Conservation (phyloP, 2,113 vertebrate genomes). For the Thamnaconus septentrionalis region DNA sequence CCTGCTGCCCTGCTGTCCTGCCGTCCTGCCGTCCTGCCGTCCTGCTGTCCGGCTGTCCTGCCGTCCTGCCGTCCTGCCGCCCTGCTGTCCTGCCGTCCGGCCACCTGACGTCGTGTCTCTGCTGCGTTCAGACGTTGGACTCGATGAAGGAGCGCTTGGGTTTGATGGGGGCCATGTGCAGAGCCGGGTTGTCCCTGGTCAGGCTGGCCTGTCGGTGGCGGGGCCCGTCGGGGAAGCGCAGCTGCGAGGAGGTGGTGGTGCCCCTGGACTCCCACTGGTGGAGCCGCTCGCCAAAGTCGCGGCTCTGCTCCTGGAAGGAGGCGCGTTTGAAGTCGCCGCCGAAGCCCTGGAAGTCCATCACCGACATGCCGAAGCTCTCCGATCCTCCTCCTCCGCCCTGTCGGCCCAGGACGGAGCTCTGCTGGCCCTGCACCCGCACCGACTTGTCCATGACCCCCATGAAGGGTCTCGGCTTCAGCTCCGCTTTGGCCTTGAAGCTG, state of each 20-base stretch:
- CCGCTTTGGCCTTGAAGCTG: slow-evolving; percentile 68
- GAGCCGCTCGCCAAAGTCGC: slow-evolving; percentile 72
- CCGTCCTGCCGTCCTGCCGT: too few relatives aligned
- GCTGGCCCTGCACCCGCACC: slow-evolving; percentile 84
- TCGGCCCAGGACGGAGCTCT: slow-evolving; percentile 73
- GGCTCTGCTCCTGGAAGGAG: slow-evolving; percentile 67
- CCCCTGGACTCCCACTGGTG: slow-evolving; percentile 74
- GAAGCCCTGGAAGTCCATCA: slow-evolving; percentile 69
- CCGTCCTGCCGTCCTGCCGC: too few relatives aligned
- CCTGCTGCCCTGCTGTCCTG: too few relatives aligned
- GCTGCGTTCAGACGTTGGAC: slow-evolving; percentile 87
- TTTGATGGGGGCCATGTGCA: slow-evolving; percentile 82
- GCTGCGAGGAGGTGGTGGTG: slow-evolving; percentile 45
- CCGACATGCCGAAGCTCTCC: slow-evolving; percentile 54
- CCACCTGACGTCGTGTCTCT: slow-evolving; percentile 28
- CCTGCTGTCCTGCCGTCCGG: too few relatives aligned
- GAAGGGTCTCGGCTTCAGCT: slow-evolving; percentile 84
- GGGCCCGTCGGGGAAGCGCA: slow-evolving; percentile 69
- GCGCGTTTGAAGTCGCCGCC: slow-evolving; percentile 64
- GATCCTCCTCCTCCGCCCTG: slow-evolving; percentile 69
- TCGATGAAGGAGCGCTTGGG: slow-evolving; percentile 97
- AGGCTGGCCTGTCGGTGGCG: slow-evolving; percentile 75
- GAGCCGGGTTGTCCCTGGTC: slow-evolving; percentile 78
- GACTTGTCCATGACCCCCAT: slow-evolving; percentile 98
- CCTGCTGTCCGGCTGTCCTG: too few relatives aligned